Evolutionary conservation across 2,888 invertebrate genomes (phyloP).

Genomic region (Perizoma flavofasciatum): DNA sequence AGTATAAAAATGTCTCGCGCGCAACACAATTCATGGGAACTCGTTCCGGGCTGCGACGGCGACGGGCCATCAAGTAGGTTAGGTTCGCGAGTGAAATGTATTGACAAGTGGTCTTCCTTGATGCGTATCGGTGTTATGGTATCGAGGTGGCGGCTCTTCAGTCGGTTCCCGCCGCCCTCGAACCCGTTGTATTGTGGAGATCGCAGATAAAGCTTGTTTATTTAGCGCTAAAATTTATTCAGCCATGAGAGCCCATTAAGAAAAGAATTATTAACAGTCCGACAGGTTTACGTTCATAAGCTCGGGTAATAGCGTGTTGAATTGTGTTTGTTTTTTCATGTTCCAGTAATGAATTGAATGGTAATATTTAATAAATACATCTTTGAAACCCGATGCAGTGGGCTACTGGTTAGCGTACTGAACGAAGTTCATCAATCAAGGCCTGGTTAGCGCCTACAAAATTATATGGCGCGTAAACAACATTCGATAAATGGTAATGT

Average conservation of each 20-base stretch:
- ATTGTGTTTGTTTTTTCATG: constrained; percentile 63
- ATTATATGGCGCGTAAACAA: constrained; percentile 61
- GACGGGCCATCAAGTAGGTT: constrained; percentile 73
- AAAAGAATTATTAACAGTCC: constrained; percentile 71
- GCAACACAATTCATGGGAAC: constrained; percentile 78
- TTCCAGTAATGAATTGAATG: constrained; percentile 67
- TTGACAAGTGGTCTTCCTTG: constrained; percentile 84
- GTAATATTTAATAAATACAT: constrained; percentile 62
- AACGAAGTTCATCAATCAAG: constrained; percentile 74
- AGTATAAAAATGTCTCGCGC: constrained; percentile 76
- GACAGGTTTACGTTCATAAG: constrained; percentile 73
- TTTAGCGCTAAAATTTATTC: constrained; percentile 80
- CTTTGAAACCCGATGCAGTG: constrained; percentile 40
- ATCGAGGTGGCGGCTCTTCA: constrained; percentile 78
- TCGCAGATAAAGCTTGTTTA: constrained; percentile 79
- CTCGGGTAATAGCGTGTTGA: constrained; percentile 61
- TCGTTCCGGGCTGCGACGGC: constrained; percentile 62
- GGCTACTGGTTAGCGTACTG: constrained; percentile 52
- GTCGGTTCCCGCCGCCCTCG: constrained; percentile 71
- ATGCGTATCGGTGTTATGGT: constrained; percentile 82
- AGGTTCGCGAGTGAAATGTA: constrained; percentile 79
- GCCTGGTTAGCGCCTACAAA: constrained; percentile 62
- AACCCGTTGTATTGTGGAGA: constrained; percentile 76
- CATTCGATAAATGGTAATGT: constrained; percentile 74
- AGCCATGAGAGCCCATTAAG: constrained; percentile 74